phyloP scores from a whole-genome alignment of 2,888 invertebrate genomes.

The Chloroclystis v-ata region DNA sequence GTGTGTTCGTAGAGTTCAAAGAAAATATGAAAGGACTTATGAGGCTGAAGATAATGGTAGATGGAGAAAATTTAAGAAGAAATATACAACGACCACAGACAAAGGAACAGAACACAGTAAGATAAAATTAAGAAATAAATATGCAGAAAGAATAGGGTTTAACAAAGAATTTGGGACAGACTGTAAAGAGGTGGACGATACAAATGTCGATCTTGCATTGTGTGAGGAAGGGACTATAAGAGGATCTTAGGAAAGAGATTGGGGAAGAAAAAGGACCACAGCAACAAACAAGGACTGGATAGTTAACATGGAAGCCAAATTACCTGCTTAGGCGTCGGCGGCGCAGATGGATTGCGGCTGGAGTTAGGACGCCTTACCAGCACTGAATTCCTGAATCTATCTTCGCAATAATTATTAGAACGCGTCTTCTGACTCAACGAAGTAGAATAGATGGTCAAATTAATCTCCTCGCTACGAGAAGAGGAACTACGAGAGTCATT shows the following conservation, averaged over 20 bases:
- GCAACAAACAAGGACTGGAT: background rate
- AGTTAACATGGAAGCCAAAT: conserved; percentile 11
- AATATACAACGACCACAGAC: too few species aligned
- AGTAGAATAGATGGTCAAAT: conserved; percentile 27
- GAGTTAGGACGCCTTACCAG: background rate
- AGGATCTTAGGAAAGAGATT: background rate
- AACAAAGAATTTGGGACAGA: too few species aligned
- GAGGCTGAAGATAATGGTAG: too few species aligned
- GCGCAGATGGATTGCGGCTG: background rate
- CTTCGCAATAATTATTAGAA: conserved; percentile 42
- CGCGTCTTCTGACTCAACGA: conserved; percentile 22
- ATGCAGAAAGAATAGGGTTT: too few species aligned
- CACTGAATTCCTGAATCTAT: conserved; percentile 6
- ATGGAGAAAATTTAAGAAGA: too few species aligned
- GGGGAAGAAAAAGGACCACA: background rate
- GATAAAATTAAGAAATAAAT: too few species aligned
- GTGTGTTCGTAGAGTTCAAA: too few species aligned
- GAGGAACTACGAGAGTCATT: conserved; percentile 30
- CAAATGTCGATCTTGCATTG: too few species aligned
- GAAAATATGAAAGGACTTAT: too few species aligned
- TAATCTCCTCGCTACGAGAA: conserved; percentile 26
- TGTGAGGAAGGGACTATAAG: too few species aligned
- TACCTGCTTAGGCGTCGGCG: conserved; percentile 53
- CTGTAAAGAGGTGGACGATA: too few species aligned
- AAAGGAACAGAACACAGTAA: too few species aligned